Evolutionary conservation across 2,888 invertebrate species (phyloP).

Genomic region (Lutraria lutraria): DNA sequence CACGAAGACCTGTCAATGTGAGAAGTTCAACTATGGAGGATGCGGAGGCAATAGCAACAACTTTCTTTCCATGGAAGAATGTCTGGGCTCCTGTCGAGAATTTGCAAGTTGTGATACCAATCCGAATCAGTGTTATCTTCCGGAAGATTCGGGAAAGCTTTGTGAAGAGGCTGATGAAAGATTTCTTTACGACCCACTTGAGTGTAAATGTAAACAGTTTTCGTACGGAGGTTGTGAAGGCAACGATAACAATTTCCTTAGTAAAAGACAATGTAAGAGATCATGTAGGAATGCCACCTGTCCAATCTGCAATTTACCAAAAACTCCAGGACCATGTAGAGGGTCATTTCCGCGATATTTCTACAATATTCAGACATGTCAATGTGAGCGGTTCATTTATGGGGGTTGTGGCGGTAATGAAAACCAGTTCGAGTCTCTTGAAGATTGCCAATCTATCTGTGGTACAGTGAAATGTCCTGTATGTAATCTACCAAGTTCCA

Average conservation of each 20-base stretch:
- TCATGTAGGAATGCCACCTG: conserved; percentile 44
- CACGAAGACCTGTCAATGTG: conserved; percentile 21
- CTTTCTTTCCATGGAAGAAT: conserved; percentile 30
- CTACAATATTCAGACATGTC: conserved; percentile 50
- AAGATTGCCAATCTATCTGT: conserved; percentile 55
- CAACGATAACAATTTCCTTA: conserved; percentile 38
- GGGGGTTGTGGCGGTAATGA: conserved; percentile 93
- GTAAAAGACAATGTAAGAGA: conserved; percentile 25
- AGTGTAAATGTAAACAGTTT: conserved; percentile 47
- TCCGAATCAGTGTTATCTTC: conserved; percentile 32
- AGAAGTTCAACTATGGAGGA: conserved; percentile 42
- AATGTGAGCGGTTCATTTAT: conserved; percentile 88
- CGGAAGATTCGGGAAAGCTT: conserved; percentile 31
- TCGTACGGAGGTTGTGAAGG: conserved; percentile 39
- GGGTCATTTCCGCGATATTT: conserved; percentile 51
- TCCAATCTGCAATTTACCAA: conserved; percentile 57
- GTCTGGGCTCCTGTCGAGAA: conserved; percentile 14
- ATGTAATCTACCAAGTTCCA: conserved; percentile 32
- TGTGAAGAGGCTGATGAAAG: conserved; percentile 36
- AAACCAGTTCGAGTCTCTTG: conserved; percentile 66
- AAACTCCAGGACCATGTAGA: conserved; percentile 52
- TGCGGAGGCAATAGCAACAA: conserved; percentile 48
- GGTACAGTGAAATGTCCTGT: conserved; percentile 36
- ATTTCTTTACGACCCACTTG: conserved; percentile 32
- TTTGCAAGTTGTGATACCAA: conserved; percentile 25